Evolutionary conservation across 2,113 vertebrate species (phyloP), one percentile per base, ranked within the genome.

Genomic region (Corydoras sp.): DNA sequence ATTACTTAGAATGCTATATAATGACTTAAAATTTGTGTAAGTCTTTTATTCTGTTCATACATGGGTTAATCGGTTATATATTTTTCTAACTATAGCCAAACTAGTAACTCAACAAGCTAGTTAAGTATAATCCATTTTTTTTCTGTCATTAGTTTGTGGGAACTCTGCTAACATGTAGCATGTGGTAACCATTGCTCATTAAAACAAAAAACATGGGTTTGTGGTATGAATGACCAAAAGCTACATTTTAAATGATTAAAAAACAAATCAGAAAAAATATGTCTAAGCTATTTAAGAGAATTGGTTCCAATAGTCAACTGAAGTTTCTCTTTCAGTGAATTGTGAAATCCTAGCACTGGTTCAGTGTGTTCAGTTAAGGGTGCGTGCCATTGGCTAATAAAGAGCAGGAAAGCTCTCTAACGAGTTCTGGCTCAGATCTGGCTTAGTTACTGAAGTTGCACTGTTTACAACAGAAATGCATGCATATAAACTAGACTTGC

Each of bases 341-440:
- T 61, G 64, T 67, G 64, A 67, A 73, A 73, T 73, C 55, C 35
- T 71, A 66, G 56, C 62, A 71, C 63, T 9, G 48, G 48, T 58
- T 61, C 30, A 58, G 54, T 62, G 58, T 24, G 18, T 62, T 62
- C 70, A 74, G 64, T 69, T 14, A 31, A 82, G 73, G 70, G 68
- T 83, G 77, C 82, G 78, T 83, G 82, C 78, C 65, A 51, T 68
- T 65, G 70, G 58, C 75, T 75, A 79, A 81, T 82, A 81, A 81
- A 80, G 71, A 78, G 65, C 77, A 82, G 78, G 68, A 79, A 78
- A 68, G 71, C 78, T 76, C 72, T 80, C 64, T 78, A 80, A 81
- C 69, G 77, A 78, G 76, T 79, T 79, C 77, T 82, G 82, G 80
- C 80, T 64, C 68, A 72, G 18, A 24, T 24, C 18, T 24, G 18